phyloP scores from a whole-genome alignment of 1,140 invertebrate genomes.

The Theocolax elegans region DNA sequence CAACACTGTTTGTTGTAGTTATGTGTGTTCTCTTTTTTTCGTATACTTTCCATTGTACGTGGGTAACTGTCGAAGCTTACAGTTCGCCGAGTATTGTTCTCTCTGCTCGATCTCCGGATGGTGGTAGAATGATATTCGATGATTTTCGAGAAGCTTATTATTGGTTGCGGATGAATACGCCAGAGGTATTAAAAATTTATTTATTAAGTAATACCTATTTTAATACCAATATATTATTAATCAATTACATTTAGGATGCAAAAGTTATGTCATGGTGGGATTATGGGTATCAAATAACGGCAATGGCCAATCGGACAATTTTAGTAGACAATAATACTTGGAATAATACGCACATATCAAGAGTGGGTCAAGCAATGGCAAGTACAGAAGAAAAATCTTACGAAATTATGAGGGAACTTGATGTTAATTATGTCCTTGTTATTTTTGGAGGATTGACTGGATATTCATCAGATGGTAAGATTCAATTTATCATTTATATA shows the following conservation, averaged over 20 bases:
- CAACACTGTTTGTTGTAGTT: conserved; percentile 85
- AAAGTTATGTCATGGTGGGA: conserved; percentile 99
- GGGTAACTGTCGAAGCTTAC: conserved; percentile 99
- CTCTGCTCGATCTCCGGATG: conserved; percentile 93
- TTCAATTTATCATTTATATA: background rate
- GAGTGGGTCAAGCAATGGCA: conserved; percentile 98
- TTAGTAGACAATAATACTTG: conserved; percentile 99
- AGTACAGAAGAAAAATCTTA: conserved; percentile 96
- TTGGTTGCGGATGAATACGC: conserved; percentile 97
- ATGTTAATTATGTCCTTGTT: conserved; percentile 97
- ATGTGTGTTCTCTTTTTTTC: conserved; percentile 88
- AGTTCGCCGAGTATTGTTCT: conserved; percentile 97
- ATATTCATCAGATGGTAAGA: conserved; percentile 95
- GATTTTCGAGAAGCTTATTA: conserved; percentile 98
- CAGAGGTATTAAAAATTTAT: conserved; percentile 70
- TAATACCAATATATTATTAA: background rate
- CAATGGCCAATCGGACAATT: conserved; percentile 98
- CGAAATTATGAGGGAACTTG: conserved; percentile 96
- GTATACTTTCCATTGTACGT: conserved; percentile 97
- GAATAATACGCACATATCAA: conserved; percentile 98
- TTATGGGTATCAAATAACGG: conserved; percentile 99
- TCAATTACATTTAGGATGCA: conserved; percentile 75
- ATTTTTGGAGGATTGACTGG: conserved; percentile 98
- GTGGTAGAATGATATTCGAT: conserved; percentile 95
- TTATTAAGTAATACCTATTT: background rate